These are phyloP conservation scores for Hydrozoanthus tunicans DNA, from an alignment of 64 coral and sea anemone species.

Conservation along the genomic window DNA sequence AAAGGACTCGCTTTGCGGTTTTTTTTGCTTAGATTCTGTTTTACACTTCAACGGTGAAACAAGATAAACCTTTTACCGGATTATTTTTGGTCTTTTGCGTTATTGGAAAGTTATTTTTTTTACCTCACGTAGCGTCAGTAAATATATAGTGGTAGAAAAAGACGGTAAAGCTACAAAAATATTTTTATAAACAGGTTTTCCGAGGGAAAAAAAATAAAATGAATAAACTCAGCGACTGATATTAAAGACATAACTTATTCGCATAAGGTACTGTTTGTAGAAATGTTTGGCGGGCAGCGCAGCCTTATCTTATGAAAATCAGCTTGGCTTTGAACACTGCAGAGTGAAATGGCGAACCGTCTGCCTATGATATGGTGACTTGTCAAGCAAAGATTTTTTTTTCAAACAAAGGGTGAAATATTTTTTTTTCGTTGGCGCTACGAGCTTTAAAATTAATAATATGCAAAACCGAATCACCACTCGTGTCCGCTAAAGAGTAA, in stretches of 20 bases:
- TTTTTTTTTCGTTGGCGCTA: conserved; percentile 12
- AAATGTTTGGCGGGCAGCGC: neutral
- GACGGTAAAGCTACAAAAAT: neutral
- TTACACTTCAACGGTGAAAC: conserved; percentile 1
- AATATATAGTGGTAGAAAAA: neutral
- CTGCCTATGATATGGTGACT: conserved; percentile 15
- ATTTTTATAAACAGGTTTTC: too few species aligned
- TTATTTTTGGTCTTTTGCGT: neutral
- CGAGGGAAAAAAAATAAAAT: neutral
- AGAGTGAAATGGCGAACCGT: conserved; percentile 16
- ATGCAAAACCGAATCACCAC: neutral
- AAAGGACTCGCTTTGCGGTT: conserved; percentile 44
- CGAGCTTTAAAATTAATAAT: conserved; percentile 14
- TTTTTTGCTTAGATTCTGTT: conserved; percentile 23
- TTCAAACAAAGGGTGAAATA: neutral
- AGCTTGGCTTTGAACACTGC: conserved; percentile 36
- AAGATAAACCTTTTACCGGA: neutral
- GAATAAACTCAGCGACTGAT: neutral
- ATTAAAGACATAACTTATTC: neutral
- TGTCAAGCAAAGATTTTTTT: neutral
- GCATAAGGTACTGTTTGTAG: conserved; percentile 57
- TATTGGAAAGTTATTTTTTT: neutral
- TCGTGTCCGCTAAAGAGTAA: conserved; percentile 2
- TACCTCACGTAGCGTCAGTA: neutral
- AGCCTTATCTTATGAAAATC: conserved; percentile 38